These are phyloP conservation scores for Schizothorax lantsangensis DNA, from an alignment of 2,797 vertebrate genomes.

Conservation along the genomic window DNA sequence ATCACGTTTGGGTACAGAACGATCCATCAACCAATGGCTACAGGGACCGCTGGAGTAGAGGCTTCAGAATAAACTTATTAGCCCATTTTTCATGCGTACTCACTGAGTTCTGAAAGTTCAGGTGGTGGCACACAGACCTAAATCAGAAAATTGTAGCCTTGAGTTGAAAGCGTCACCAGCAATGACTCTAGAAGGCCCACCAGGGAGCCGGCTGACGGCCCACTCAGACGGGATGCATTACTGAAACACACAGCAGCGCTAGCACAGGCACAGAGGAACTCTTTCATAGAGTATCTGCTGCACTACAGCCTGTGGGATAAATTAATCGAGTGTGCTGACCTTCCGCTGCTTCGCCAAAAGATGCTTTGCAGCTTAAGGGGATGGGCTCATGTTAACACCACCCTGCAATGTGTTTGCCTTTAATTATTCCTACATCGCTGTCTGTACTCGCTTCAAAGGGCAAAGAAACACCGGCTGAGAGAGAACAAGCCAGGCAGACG, in stretches of 20 bases:
- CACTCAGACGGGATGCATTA: neutral
- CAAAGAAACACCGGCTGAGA: conserved; percentile 1
- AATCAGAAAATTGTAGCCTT: conserved; percentile 55
- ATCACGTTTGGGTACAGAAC: conserved; percentile 17
- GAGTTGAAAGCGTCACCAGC: conserved; percentile 42
- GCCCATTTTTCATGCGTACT: conserved; percentile 57
- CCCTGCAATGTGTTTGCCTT: conserved; percentile 50
- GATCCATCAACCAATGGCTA: conserved; percentile 38
- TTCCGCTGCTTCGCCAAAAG: conserved; percentile 53
- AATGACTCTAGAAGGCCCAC: conserved; percentile 41
- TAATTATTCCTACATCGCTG: conserved; percentile 56
- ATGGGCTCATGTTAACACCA: conserved; percentile 38
- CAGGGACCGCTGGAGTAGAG: conserved; percentile 30
- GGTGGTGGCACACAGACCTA: conserved; percentile 42
- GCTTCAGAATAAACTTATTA: conserved; percentile 63
- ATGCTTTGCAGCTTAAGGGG: conserved; percentile 43
- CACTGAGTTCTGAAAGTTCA: conserved; percentile 45
- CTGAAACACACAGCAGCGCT: neutral
- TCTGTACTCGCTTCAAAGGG: conserved; percentile 38
- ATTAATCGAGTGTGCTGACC: conserved; percentile 61
- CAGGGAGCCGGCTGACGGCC: conserved; percentile 9
- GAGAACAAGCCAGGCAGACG: neutral
- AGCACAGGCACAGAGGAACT: neutral
- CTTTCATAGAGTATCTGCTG: conserved; percentile 40
- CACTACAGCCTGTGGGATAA: conserved; percentile 41